Base-by-base conservation (phyloP, 2,888 invertebrate species). In the Parnassius orleans region DNA sequence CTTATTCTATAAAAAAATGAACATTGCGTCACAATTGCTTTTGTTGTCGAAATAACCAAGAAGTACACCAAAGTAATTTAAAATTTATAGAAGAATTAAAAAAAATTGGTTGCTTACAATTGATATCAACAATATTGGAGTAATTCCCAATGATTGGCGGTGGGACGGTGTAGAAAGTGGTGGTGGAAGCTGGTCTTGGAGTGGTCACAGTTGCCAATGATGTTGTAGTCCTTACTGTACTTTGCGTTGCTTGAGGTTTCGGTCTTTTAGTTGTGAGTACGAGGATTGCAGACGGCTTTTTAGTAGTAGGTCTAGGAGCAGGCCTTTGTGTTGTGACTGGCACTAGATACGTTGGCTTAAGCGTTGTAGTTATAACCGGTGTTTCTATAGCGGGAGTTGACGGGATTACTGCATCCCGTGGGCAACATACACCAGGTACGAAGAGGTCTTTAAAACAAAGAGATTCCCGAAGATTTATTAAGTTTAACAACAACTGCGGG, bases 371-470 rank as follows among this genome's bases (percentile, higher is more conserved):
- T 2, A 86, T 59, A 0, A 84, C 73, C 9, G 90, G 87, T 33
- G 77, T 86, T 65, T 91, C 91, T 11, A 74, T 62, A n/a, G 73
- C 71, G 2, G 76, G 72, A 0, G 81, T 79, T 1, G 81, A 72
- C 5, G 83, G 76, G n/a, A 84, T 78, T 3, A 88, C 76, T 0
- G 79, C 87, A 72, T 90, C 91, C 72, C 91, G 85, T 10, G 98
- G 98, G 81, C 98, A 98, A 78, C 98, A 98, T 2, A 98, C 98
- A 1, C 98, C 98, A 1, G 98, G 98, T 2, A 97, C 96, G 75
- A 98, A 97, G 1, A 98, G 92, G 67, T 96, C 96, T 86, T 98
- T 97, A 78, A 98, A 98, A 77, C 98, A 98, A 10, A 98, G 90
- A 0, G 97, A 97, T 76, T 97, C 96, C 43, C 98, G 89, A 15